A percentile compares a stretch with the other conserved stretches of the same genome.
Conservation (phyloP, 2,113 vertebrate genomes). For the Cheirogaleus medius region DNA sequence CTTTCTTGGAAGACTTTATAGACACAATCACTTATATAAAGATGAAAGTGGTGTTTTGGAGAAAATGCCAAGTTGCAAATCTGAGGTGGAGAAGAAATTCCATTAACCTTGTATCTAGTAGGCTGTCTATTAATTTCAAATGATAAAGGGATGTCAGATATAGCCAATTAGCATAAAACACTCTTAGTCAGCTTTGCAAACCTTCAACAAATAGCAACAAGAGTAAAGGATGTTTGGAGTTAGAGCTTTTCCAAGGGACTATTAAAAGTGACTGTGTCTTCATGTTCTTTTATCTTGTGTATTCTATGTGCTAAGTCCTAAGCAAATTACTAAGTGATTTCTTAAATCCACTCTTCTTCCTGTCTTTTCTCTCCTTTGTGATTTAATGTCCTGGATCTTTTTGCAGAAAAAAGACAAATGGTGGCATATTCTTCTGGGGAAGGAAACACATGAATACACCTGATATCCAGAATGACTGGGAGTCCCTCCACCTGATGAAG, state of each 20-base stretch:
- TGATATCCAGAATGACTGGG: neutral
- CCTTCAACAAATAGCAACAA: constrained; percentile 71
- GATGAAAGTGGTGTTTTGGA: constrained; percentile 75
- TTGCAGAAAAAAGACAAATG: constrained; percentile 47
- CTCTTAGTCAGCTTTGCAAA: constrained; percentile 73
- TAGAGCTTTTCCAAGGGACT: constrained; percentile 65
- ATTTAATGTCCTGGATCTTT: neutral
- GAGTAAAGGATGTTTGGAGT: constrained; percentile 59
- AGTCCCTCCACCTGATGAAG: neutral
- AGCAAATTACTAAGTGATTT: constrained; percentile 47
- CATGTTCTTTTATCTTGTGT: constrained; percentile 64
- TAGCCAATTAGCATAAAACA: constrained; percentile 80
- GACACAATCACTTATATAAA: constrained; percentile 48
- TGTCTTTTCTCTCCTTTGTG: constrained; percentile 17
- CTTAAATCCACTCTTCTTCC: constrained; percentile 34
- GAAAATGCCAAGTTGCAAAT: constrained; percentile 74
- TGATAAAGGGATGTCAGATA: constrained; percentile 75
- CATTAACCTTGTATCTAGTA: constrained; percentile 78
- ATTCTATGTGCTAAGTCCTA: constrained; percentile 21
- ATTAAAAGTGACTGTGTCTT: constrained; percentile 68
- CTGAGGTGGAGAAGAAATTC: constrained; percentile 76
- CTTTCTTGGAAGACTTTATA: constrained; percentile 67
- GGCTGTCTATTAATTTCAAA: constrained; percentile 78
- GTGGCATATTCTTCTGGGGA: neutral
- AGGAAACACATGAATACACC: neutral